phyloP scores from a whole-genome alignment of 2,888 invertebrate species.

The Thymelicus lineola region DNA sequence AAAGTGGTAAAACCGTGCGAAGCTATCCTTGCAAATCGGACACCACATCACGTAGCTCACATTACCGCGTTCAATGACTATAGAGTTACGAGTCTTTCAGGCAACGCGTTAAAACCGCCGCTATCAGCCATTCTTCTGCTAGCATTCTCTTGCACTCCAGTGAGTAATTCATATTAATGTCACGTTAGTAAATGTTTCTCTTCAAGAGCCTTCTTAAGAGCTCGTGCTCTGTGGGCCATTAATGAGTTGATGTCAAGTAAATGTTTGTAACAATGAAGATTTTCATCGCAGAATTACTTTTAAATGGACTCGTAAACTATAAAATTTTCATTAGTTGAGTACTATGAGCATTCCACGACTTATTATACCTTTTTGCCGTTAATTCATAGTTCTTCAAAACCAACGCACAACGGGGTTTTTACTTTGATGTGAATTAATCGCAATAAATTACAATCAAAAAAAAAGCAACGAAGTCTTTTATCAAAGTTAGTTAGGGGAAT shows the following conservation, averaged over 20 bases:
- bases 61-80: constrained; percentile 33
- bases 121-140: constrained; percentile 15
- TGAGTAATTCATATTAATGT: neutral
- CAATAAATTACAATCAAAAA: constrained; percentile 27
- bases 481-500: constrained; percentile 21
- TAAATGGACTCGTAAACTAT: too few species aligned
- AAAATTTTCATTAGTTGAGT: too few species aligned
- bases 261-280: too few species aligned
- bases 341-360: too few species aligned
- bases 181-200: too few species aligned
- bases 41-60: constrained; percentile 23
- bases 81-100: constrained; percentile 30
- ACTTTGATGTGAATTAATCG: constrained; percentile 27
- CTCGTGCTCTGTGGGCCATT: too few species aligned
- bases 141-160: constrained; percentile 12
- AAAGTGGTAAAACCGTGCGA: neutral
- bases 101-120: constrained; percentile 26
- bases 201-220: too few species aligned
- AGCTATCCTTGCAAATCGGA: constrained; percentile 16
- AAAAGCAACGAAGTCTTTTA: constrained; percentile 19
- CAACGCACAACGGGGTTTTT: neutral
- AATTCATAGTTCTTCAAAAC: neutral
- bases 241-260: too few species aligned
- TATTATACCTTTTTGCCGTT: too few species aligned
- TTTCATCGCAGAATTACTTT: too few species aligned